Conservation (phyloP, 2,797 vertebrate species). For the Lithobates sylvaticus region DNA sequence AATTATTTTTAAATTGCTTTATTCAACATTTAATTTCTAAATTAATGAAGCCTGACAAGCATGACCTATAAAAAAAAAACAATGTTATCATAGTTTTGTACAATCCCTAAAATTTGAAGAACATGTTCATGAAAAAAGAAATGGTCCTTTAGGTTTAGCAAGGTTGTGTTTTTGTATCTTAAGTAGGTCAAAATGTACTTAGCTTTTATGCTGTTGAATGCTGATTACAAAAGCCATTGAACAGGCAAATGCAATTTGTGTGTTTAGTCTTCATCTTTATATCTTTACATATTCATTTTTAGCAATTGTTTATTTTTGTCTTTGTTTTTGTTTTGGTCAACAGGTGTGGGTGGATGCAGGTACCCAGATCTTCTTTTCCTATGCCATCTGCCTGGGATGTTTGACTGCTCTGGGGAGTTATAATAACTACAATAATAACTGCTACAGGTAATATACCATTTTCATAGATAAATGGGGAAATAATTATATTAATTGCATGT, state of each 20-base stretch:
- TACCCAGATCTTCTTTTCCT: slow-evolving; percentile 98
- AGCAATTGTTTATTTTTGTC: neutral
- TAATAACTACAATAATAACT: slow-evolving; percentile 98
- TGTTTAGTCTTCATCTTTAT: neutral
- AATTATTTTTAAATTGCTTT: neutral
- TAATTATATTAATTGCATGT: no score
- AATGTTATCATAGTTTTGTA: neutral
- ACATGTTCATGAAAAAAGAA: neutral
- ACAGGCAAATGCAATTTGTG: neutral
- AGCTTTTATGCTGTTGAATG: neutral
- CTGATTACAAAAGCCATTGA: neutral
- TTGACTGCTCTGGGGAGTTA: slow-evolving; percentile 97
- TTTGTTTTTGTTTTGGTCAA: slow-evolving; percentile 30
- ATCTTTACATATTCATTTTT: neutral
- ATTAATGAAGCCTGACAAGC: neutral
- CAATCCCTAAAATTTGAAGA: neutral
- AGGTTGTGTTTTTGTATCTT: slow-evolving; percentile 12
- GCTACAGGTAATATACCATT: slow-evolving; percentile 86
- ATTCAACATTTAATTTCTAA: neutral
- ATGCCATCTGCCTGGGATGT: slow-evolving; percentile 97
- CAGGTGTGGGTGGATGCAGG: slow-evolving; percentile 99
- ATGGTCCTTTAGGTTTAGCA: neutral
- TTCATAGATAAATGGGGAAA: neutral
- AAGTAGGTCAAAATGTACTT: slow-evolving; percentile 38
- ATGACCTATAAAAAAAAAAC: neutral